Evolutionary conservation across 35 echinoderm and acorn worm species (phyloP).

Genomic region (Ptychodera flava): DNA sequence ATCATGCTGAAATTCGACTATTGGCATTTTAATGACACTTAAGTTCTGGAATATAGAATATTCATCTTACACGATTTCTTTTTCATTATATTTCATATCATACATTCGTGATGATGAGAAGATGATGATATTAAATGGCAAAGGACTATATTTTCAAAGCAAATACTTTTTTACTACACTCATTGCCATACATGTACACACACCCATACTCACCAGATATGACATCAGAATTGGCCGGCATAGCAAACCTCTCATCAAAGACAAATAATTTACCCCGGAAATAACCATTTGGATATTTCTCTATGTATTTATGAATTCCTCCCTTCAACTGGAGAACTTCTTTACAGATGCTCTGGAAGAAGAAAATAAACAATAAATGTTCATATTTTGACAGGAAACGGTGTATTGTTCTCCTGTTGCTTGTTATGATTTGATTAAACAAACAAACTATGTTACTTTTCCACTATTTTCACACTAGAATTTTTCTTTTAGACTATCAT

Average conservation of each 20-base stretch:
- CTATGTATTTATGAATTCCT: conserved; percentile 61
- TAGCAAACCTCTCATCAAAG: conserved; percentile 67
- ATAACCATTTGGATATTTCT: conserved; percentile 59
- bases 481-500: too few relatives aligned
- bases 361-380: too few relatives aligned
- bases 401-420: too few relatives aligned
- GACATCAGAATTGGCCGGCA: conserved; percentile 39
- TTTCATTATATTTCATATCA: background rate
- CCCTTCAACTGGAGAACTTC: conserved; percentile 64
- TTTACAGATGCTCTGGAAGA: conserved; percentile 57
- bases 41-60: too few relatives aligned
- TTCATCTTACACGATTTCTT: background rate
- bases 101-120: background rate
- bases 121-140: background rate
- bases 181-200: background rate
- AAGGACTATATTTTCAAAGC: background rate
- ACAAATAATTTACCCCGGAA: conserved; percentile 74
- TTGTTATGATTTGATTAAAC: too few relatives aligned
- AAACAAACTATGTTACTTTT: too few relatives aligned
- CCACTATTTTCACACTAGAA: too few relatives aligned
- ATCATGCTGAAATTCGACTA: too few relatives aligned
- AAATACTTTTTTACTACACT: background rate
- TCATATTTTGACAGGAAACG: too few relatives aligned
- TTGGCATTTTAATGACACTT: too few relatives aligned
- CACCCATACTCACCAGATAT: conserved; percentile 31